phyloP scores from a whole-genome alignment of 2,113 vertebrate genomes.

The Chunga burmeisteri region DNA sequence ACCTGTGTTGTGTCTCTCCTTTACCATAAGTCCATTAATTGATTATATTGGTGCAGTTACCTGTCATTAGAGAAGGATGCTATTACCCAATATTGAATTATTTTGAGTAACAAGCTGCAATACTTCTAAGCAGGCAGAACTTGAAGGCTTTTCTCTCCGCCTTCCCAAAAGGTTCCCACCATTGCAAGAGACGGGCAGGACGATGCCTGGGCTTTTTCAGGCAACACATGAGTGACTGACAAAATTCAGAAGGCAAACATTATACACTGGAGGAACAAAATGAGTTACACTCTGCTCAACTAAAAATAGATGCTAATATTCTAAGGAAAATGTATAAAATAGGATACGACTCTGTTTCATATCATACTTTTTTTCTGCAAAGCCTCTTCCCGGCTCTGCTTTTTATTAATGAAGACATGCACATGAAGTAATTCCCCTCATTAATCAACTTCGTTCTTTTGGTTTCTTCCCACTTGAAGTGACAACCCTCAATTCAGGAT shows the following conservation, averaged over 20 bases:
- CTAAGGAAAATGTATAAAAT: slow-evolving; percentile 7
- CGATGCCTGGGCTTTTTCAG: background rate
- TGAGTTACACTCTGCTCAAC: background rate
- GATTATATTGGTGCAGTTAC: background rate
- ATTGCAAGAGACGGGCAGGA: background rate
- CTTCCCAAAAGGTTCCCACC: background rate
- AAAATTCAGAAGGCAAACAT: slow-evolving; percentile 19
- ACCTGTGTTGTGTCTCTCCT: accelerated
- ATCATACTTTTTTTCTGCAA: background rate
- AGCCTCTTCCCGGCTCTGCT: slow-evolving; percentile 24
- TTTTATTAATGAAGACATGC: slow-evolving; percentile 59
- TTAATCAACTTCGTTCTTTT: slow-evolving; percentile 50
- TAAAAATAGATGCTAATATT: slow-evolving; percentile 10
- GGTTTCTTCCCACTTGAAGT: slow-evolving; percentile 23
- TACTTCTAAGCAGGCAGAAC: background rate
- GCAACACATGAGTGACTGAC: background rate
- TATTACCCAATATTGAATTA: background rate
- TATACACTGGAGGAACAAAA: background rate
- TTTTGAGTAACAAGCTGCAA: background rate
- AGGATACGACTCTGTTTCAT: background rate
- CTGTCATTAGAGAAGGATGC: background rate
- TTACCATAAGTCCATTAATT: background rate
- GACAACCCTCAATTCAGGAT: background rate
- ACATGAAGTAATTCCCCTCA: slow-evolving; percentile 34
- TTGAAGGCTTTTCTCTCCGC: background rate